Conservation (phyloP, 2,797 vertebrate species). For the Hyperoplus lanceolatus region DNA sequence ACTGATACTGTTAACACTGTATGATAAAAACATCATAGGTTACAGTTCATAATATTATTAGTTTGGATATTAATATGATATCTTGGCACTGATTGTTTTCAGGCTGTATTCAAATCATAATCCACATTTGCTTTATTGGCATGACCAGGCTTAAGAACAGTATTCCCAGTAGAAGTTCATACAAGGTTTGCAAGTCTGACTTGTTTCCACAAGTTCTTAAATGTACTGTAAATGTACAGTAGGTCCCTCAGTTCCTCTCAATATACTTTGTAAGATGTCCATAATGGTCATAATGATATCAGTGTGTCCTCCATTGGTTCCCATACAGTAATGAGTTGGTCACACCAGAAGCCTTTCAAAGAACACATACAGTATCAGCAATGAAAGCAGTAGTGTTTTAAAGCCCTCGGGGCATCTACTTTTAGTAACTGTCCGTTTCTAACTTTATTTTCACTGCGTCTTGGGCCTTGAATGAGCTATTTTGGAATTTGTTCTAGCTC, state of each 20-base stretch:
- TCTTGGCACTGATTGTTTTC: background rate
- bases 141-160: background rate
- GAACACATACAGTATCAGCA: background rate
- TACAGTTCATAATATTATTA: background rate
- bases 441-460: constrained; percentile 24
- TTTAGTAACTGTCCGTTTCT: constrained; percentile 18
- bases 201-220: background rate
- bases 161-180: background rate
- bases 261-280: background rate
- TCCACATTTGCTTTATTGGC: background rate
- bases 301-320: background rate
- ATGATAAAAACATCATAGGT: background rate
- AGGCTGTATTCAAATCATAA: background rate
- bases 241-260: background rate
- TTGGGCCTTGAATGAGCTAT: constrained; percentile 5
- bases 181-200: background rate
- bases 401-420: constrained; percentile 25
- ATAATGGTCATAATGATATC: no score
- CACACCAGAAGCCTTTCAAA: background rate
- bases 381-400: constrained; percentile 3
- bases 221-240: background rate
- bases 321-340: constrained; percentile 7
- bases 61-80: background rate
- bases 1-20: constrained; percentile 14
- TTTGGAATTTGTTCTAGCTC: background rate